Evolutionary conservation across 2,888 invertebrate species (phyloP), one percentile per base, ranked within the genome.

Genomic region (Lasius fuliginosus): DNA sequence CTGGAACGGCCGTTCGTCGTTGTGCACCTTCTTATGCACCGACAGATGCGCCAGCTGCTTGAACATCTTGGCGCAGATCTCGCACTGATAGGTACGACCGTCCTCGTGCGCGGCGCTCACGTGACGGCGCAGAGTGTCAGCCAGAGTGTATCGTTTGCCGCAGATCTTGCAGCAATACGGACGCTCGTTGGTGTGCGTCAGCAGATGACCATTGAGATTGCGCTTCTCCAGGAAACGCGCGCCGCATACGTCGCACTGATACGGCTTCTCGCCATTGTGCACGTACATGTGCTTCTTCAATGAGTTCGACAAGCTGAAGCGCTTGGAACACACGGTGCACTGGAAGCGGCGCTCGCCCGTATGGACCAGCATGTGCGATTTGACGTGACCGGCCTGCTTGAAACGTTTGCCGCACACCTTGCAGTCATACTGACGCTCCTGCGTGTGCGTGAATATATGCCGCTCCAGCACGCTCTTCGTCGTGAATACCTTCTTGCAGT

Each of bases 311-410:
- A 95, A 95, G 0, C 95, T 95, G 77, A 96, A 96, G 0, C 95
- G 93, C 83, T 96, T 96, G 73, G 95, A 95, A 75, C 96, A 96
- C 0, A 96, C 88, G 0, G 91, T 93, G 83, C 96, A 96, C 58
- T 95, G 95, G 67, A 95, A 95, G 81, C 95, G 96, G 6, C 95
- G 94, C 81, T 96, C 96, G 0, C 96, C 96, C 0, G 95, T 95
- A 36, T 96, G 96, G 11, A 95, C 95, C 0, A 96, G 89, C 91
- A 95, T 92, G 84, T 96, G 96, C 0, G 92, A 91, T 8, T 94
- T 85, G 1, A 95, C 95, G 60, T 95, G 95, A 36, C 95, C 95
- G 58, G 96, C 95, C 83, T 96, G 96, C 49, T 95, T 95, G 87
- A 96, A 96, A 0, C 93, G 94, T 84, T 95, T 95, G 0, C 95